phyloP scores from a whole-genome alignment of 2,888 invertebrate genomes.

The Phlogophora meticulosa region DNA sequence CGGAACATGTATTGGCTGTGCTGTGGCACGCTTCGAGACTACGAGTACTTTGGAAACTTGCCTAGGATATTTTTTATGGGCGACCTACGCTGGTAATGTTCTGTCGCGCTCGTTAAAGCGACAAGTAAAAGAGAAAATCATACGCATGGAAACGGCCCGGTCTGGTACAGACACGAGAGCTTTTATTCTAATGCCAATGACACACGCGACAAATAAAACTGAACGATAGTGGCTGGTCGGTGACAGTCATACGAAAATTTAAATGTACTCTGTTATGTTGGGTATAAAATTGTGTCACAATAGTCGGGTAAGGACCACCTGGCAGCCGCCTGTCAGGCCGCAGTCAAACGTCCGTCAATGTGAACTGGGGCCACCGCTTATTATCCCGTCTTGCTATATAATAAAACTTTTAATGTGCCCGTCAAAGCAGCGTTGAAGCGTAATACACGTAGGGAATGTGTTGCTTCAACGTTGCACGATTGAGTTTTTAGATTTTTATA shows the following conservation, averaged over 20 bases:
- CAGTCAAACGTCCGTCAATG: conserved; percentile 77
- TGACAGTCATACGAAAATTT: conserved; percentile 65
- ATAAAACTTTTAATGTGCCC: conserved; percentile 81
- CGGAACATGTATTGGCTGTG: conserved; percentile 69
- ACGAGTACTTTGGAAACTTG: conserved; percentile 73
- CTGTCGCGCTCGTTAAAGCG: conserved; percentile 68
- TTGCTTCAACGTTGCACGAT: conserved; percentile 44
- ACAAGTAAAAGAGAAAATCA: conserved; percentile 70
- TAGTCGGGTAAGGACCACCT: conserved; percentile 75
- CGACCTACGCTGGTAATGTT: conserved; percentile 67
- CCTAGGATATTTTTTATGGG: conserved; percentile 75
- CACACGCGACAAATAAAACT: conserved; percentile 70
- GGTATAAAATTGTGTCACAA: conserved; percentile 64
- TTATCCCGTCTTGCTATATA: conserved; percentile 80
- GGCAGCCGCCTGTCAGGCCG: conserved; percentile 73
- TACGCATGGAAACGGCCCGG: conserved; percentile 68
- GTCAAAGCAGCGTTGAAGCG: conserved; percentile 78
- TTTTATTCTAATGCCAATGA: conserved; percentile 68
- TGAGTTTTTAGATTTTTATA: conserved; percentile 34
- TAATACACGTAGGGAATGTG: conserved; percentile 62
- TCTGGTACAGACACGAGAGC: conserved; percentile 65
- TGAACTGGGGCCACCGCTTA: conserved; percentile 72
- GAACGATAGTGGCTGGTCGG: conserved; percentile 55
- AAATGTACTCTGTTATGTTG: conserved; percentile 60
- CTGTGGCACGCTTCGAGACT: conserved; percentile 51